These are phyloP conservation scores for Meandrina meandrites DNA, from an alignment of 92 coral and sea anemone genomes.

Conservation along the genomic window DNA sequence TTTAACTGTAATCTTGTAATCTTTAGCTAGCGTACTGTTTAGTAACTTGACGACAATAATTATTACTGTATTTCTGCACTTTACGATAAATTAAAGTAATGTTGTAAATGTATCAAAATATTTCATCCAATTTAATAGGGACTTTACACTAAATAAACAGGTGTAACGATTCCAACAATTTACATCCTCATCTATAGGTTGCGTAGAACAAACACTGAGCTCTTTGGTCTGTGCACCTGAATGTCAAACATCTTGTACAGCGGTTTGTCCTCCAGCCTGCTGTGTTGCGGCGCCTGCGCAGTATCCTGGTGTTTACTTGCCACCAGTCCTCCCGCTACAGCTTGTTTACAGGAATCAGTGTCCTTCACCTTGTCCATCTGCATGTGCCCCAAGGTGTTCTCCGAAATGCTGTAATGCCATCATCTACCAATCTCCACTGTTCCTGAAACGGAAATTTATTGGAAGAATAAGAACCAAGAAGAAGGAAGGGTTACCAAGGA, in stretches of 20 bases:
- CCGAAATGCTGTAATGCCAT: slow-evolving; percentile 15
- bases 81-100: no score
- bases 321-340: background rate
- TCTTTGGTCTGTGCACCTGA: background rate
- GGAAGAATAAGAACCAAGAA: background rate
- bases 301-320: background rate
- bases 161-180: background rate
- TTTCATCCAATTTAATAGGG: background rate
- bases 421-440: background rate
- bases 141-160: background rate
- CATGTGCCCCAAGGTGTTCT: slow-evolving; percentile 29
- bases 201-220: background rate
- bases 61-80: no score
- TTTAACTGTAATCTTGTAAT: no score
- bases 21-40: no score
- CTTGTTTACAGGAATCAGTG: background rate
- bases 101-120: no score
- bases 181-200: background rate
- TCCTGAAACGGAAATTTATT: slow-evolving; percentile 1
- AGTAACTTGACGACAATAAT: no score
- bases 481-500: background rate
- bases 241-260: slow-evolving; percentile 16
- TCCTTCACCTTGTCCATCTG: background rate
- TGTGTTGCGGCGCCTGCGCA: slow-evolving; percentile 9
- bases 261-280: slow-evolving; percentile 21